Evolutionary conservation across 1,140 invertebrate species (phyloP).

Genomic region (Bradysia coprophila): DNA sequence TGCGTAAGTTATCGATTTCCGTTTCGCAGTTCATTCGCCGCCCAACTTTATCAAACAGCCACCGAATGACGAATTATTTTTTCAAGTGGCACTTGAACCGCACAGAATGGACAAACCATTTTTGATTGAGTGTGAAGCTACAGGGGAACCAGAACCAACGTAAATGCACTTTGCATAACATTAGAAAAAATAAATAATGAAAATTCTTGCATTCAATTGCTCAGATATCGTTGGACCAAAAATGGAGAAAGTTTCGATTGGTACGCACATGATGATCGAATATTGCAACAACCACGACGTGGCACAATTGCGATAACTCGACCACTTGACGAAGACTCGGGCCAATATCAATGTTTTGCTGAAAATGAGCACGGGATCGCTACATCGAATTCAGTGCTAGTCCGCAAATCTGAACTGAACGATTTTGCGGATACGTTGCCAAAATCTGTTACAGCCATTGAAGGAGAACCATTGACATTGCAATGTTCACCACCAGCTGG

Average conservation of each 20-base stretch:
- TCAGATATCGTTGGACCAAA: constrained; percentile 1
- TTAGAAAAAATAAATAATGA: too few species aligned
- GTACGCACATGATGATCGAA: neutral
- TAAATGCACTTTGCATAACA: too few species aligned
- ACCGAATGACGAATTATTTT: constrained; percentile 71
- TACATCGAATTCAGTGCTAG: constrained; percentile 36
- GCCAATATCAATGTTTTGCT: constrained; percentile 74
- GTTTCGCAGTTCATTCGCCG: constrained; percentile 55
- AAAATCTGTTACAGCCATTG: neutral
- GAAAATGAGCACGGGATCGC: constrained; percentile 75
- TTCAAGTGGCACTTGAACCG: constrained; percentile 64
- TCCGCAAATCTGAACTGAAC: constrained; percentile 62
- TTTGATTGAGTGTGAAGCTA: constrained; percentile 86
- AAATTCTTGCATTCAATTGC: too few species aligned
- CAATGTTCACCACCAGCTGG: neutral
- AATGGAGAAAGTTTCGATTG: neutral
- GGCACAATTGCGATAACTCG: neutral
- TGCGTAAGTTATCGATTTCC: neutral
- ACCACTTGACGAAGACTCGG: constrained; percentile 37
- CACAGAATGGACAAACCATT: constrained; percentile 86
- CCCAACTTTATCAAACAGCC: constrained; percentile 81
- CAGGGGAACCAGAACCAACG: constrained; percentile 75
- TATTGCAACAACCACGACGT: neutral
- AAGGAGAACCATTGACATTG: constrained; percentile 1
- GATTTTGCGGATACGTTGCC: constrained; percentile 50